Evolutionary conservation across 2,797 vertebrate species (phyloP), one percentile per base, ranked within the genome.

Genomic region (Loriculus beryllinus): DNA sequence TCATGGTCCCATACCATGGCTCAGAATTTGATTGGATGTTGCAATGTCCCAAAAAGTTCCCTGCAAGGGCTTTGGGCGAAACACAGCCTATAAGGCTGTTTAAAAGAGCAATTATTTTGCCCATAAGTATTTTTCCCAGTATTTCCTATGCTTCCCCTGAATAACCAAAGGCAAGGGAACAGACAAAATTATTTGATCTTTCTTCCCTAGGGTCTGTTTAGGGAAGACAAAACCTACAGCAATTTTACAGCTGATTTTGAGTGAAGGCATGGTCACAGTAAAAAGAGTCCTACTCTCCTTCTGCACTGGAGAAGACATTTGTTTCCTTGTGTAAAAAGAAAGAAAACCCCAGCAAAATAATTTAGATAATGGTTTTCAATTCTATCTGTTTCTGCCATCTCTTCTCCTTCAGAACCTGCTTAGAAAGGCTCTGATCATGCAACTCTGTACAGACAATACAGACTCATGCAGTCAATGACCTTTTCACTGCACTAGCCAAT

Each of bases 1-100:
- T 0, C 7, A 7, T 14, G 12, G 22, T 22, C 6, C 14, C 28
- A 12, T 23, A 31, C 3, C 3, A 1, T 26, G 28, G 20, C 45
- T 78, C 62, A 71, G 52, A 40, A 11, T 60, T 3, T 48, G 17
- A 47, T 14, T 54, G 52, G 4, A 47, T 2, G 1, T n/a, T 59
- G 8, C 35, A 77, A 29, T 5, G 2, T 7, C 35, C 80, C 40
- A n/a, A 40, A 2, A 64, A 39, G 10, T 22, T 59, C 4, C 11
- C 20, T 7, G 2, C 22, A 39, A 57, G 12, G 31, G 14, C 31
- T 75, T 26, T 28, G 57, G 13, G 8, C 48, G 16, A 70, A 77
- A 69, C 23, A 57, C 37, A 75, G 14, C 11, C 33, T 37, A 17
- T 12, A 68, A 40, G 18, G 28, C 33, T 39, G 9, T 9, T 16